Percentiles rank a stretch among this genome's conserved stretches.
phyloP scores from a whole-genome alignment of 2,888 invertebrate species.

The Himalopsyche kuldschensis region DNA sequence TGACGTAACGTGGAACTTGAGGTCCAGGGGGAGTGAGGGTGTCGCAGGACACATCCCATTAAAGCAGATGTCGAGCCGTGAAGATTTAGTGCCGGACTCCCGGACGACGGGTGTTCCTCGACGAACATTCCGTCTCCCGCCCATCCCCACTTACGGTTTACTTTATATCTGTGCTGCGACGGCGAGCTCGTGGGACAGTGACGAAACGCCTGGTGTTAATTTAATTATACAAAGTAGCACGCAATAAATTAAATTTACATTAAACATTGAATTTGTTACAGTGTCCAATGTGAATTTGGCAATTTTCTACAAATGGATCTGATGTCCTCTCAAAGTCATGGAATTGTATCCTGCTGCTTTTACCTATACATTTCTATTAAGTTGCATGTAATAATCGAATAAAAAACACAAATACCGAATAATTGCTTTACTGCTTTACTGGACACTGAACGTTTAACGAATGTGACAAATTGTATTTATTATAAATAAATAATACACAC shows the following conservation, averaged over 20 bases:
- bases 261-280: no score
- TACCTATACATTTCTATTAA: no score
- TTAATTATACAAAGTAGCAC: background rate
- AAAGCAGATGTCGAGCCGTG: constrained; percentile 42
- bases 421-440: no score
- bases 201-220: background rate
- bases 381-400: no score
- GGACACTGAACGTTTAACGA: no score
- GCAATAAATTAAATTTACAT: background rate
- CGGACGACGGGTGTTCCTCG: constrained; percentile 37
- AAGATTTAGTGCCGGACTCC: constrained; percentile 40
- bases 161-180: constrained; percentile 30
- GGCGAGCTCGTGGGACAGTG: background rate
- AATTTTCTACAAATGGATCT: no score
- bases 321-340: no score
- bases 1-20: constrained; percentile 20
- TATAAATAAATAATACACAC: no score
- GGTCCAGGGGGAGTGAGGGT: constrained; percentile 29
- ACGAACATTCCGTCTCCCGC: constrained; percentile 37
- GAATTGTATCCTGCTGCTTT: no score
- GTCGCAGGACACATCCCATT: constrained; percentile 47
- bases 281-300: no score
- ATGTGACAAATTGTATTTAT: no score
- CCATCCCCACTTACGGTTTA: constrained; percentile 36
- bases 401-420: no score